Conservation (phyloP, 2,113 vertebrate genomes). For the Rhinoderma darwinii region DNA sequence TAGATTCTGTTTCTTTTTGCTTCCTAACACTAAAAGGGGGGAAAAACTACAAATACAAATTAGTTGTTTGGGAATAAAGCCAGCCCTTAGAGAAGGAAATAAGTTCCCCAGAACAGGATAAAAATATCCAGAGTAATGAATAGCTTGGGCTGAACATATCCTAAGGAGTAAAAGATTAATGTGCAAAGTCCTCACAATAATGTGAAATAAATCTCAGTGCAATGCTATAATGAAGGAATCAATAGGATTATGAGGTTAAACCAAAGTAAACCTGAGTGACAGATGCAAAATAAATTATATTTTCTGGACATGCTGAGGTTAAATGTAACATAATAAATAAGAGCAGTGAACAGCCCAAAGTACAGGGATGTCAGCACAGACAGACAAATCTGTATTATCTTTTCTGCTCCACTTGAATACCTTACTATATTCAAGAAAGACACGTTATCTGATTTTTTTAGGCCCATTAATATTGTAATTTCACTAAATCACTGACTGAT, state of each 20-base stretch:
- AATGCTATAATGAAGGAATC: conserved; percentile 55
- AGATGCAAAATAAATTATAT: conserved; percentile 57
- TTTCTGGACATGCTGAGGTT: conserved; percentile 53
- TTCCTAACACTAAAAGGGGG: conserved; percentile 22
- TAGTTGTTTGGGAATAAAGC: conserved; percentile 42
- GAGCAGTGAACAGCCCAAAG: conserved; percentile 16
- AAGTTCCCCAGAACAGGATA: conserved; percentile 19
- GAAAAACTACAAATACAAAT: conserved; percentile 35
- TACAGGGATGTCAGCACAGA: conserved; percentile 15
- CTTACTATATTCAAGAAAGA: conserved; percentile 20
- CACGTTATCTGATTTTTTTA: conserved; percentile 8
- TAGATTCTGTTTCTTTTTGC: conserved; percentile 15
- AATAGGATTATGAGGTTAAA: conserved; percentile 58
- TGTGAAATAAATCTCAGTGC: conserved; percentile 55
- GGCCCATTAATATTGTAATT: neutral
- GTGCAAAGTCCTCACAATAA: conserved; percentile 52
- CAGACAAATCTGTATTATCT: conserved; percentile 35
- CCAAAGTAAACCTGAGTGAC: conserved; percentile 57
- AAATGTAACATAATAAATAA: conserved; percentile 54
- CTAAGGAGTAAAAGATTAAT: conserved; percentile 53
- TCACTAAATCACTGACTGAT: neutral
- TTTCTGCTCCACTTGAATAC: conserved; percentile 16
- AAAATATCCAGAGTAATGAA: conserved; percentile 49
- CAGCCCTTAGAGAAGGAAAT: conserved; percentile 16
- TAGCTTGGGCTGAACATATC: conserved; percentile 32